These are phyloP conservation scores for Drosophila tsacasi DNA, from an alignment of 1,140 invertebrate species.

Conservation along the genomic window DNA sequence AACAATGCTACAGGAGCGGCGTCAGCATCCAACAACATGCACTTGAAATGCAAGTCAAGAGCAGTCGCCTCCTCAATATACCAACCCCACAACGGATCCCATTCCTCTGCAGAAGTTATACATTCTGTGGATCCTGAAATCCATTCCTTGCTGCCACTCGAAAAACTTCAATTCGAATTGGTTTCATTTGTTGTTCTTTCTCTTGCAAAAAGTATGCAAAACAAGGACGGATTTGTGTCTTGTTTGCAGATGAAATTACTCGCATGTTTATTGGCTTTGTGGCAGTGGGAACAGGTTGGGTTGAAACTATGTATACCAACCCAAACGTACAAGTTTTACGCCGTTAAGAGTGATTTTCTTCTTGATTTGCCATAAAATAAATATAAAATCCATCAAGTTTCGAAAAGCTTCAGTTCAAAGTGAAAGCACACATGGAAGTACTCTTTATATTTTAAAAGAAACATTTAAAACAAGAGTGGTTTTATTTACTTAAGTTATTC, in stretches of 20 bases:
- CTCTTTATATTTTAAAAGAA: background rate
- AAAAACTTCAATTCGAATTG: conserved; percentile 43
- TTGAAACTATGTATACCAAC: background rate
- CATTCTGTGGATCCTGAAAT: conserved; percentile 27
- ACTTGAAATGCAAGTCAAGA: conserved; percentile 81
- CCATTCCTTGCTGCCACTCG: conserved; percentile 26
- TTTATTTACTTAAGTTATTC: background rate
- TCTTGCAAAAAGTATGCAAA: conserved; percentile 43
- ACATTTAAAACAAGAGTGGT: too few relatives aligned
- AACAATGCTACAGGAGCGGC: conserved; percentile 40
- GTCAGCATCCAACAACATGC: conserved; percentile 51
- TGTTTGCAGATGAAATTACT: conserved; percentile 74
- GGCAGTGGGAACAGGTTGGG: background rate
- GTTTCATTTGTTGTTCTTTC: conserved; percentile 46
- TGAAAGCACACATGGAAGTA: background rate
- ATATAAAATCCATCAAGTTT: background rate
- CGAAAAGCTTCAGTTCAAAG: background rate
- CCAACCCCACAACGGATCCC: background rate
- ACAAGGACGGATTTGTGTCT: conserved; percentile 38
- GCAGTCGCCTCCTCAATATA: conserved; percentile 43
- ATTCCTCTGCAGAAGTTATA: conserved; percentile 31
- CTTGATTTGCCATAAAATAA: background rate
- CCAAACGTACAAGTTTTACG: background rate
- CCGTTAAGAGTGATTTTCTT: background rate
- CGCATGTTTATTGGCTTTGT: conserved; percentile 45